These are phyloP conservation scores for Coboldia fuscipes DNA, from an alignment of 1,140 invertebrate species.

Conservation along the genomic window DNA sequence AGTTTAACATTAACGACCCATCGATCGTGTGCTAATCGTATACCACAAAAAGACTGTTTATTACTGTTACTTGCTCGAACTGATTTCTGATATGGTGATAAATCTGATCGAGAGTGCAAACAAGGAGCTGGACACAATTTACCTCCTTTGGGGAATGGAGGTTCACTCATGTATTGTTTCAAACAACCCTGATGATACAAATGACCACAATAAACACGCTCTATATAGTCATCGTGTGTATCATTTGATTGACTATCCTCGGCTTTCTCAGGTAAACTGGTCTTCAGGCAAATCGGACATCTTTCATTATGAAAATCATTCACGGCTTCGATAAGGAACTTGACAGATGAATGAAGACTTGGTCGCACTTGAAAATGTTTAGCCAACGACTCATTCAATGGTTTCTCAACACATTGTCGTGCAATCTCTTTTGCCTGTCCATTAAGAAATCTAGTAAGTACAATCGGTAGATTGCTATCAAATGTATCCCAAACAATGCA, in stretches of 20 bases:
- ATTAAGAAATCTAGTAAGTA: conserved; percentile 34
- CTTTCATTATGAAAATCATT: conserved; percentile 33
- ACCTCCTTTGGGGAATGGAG: conserved; percentile 44
- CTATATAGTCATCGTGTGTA: conserved; percentile 32
- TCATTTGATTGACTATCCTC: conserved; percentile 31
- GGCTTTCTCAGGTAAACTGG: conserved; percentile 35
- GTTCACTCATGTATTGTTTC: conserved; percentile 47
- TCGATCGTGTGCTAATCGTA: conserved; percentile 51
- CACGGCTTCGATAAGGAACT: conserved; percentile 38
- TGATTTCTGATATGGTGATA: conserved; percentile 14
- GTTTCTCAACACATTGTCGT: conserved; percentile 45
- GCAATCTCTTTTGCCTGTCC: conserved; percentile 45
- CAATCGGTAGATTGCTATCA: conserved; percentile 41
- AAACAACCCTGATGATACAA: conserved; percentile 51
- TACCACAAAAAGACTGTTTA: conserved; percentile 24
- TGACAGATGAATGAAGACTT: conserved; percentile 32
- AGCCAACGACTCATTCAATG: conserved; percentile 27
- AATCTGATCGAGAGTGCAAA: conserved; percentile 17
- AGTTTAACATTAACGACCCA: conserved; percentile 47
- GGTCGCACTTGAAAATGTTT: conserved; percentile 33
- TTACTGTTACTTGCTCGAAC: background rate
- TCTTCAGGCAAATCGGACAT: conserved; percentile 38
- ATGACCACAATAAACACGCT: conserved; percentile 55
- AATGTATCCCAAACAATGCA: conserved; percentile 32
- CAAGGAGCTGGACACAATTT: conserved; percentile 20